These are phyloP conservation scores for Polypedilum vanderplanki DNA, from an alignment of 1,140 invertebrate genomes.

Conservation along the genomic window DNA sequence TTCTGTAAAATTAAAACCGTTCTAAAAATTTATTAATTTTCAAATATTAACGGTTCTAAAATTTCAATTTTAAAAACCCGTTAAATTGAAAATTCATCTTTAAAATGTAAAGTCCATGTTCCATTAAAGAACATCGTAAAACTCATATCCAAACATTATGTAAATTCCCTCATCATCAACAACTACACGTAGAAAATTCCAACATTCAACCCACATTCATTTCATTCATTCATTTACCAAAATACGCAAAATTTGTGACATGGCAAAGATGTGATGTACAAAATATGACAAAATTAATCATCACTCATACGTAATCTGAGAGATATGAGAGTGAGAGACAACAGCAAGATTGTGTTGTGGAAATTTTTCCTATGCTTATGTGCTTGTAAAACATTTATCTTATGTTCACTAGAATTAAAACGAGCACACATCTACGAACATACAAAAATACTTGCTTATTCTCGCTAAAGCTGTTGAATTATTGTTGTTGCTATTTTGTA, in stretches of 20 bases:
- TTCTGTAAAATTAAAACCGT: no score
- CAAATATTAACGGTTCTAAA: no score
- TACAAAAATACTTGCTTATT: no score
- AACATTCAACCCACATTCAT: background rate
- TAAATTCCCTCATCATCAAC: background rate
- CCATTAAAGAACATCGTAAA: no score
- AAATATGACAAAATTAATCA: conserved; percentile 20
- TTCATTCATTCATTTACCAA: background rate
- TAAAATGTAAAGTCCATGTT: no score
- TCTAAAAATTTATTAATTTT: no score
- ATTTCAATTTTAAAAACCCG: no score
- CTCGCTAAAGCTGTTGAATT: background rate
- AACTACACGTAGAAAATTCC: background rate
- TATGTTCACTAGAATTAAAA: background rate
- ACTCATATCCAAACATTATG: background rate
- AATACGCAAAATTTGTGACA: background rate
- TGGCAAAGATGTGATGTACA: background rate
- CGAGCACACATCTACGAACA: no score
- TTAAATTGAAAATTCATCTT: no score
- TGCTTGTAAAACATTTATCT: conserved; percentile 9
- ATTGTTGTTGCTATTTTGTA: conserved; percentile 1
- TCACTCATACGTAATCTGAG: background rate
- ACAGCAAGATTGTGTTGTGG: background rate
- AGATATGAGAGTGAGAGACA: background rate
- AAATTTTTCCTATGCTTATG: background rate